Conservation (phyloP, 1,140 invertebrate genomes). For the Pseudomyrmex pallidus region DNA sequence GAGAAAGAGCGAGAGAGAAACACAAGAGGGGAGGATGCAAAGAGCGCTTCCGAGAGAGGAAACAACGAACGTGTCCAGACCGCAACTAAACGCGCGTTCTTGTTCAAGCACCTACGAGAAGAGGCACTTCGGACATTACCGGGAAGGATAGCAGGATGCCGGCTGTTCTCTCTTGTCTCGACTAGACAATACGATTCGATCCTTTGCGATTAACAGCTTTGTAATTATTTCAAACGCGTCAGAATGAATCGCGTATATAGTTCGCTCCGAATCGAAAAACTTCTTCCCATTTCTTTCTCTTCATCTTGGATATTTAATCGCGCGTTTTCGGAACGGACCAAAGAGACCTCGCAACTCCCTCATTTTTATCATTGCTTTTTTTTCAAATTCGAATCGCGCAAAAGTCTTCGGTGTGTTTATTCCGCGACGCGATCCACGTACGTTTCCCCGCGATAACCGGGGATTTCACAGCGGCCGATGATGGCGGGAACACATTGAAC, state of each 20-base stretch:
- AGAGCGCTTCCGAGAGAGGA: conserved; percentile 55
- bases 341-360: too few species aligned
- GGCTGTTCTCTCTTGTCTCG: conserved; percentile 35
- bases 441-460: conserved; percentile 30
- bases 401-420: not conserved
- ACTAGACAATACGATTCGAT: conserved; percentile 66
- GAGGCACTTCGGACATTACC: conserved; percentile 50
- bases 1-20: conserved; percentile 16
- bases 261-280: not conserved
- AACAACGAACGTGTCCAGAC: conserved; percentile 58
- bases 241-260: conserved; percentile 42
- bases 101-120: conserved; percentile 61
- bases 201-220: conserved; percentile 56
- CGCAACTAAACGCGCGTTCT: conserved; percentile 27
- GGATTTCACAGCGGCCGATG: conserved; percentile 49
- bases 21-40: conserved; percentile 20
- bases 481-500: conserved; percentile 57
- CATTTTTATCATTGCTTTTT: not conserved
- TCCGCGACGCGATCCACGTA: conserved; percentile 31
- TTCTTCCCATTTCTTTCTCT: conserved; percentile 17
- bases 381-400: not conserved
- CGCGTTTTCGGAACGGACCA: too few species aligned
- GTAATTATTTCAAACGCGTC: conserved; percentile 49
- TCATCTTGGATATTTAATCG: not conserved
- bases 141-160: conserved; percentile 50